Evolutionary conservation across 1,140 invertebrate genomes (phyloP), one percentile per base, ranked within the genome.

Genomic region (Ectropis grisescens): DNA sequence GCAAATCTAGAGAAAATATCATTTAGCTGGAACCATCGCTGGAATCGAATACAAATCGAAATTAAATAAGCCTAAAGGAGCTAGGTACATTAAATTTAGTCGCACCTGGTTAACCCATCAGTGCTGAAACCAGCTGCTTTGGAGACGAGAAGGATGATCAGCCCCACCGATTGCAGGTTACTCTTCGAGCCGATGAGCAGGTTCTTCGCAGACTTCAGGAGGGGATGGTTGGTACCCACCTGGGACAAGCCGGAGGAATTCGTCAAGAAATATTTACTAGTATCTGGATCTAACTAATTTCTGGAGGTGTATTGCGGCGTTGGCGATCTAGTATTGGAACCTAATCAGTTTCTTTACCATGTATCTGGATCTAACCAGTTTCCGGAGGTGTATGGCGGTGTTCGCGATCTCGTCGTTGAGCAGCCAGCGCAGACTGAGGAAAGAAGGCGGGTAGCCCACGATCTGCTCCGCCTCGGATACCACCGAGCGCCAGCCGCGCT

Each of bases 321-420:
- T n/a, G n/a, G n/a, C n/a, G n/a, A n/a, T n/a, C n/a, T n/a, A n/a
- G n/a, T n/a, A n/a, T n/a, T n/a, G n/a, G n/a, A n/a, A n/a, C n/a
- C n/a, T n/a, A n/a, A n/a, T n/a, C n/a, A n/a, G n/a, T n/a, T n/a
- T n/a, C n/a, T n/a, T n/a, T n/a, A n/a, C n/a, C n/a, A n/a, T n/a
- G n/a, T n/a, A n/a, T n/a, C n/a, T n/a, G n/a, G n/a, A n/a, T n/a
- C 16, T 19, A n/a, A 97, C 91, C 43, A 98, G 72, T 82, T 96
- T 97, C 41, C 94, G 85, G 26, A 97, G 81, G 69, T 97, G 93
- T 22, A 94, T 83, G 7, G 94, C 94, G 32, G 96, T 91, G 82
- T 94, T 96, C 0, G 94, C 93, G 40, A 97, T 91, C 82, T 97
- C 95, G 75, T 97, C 95, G 59, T 93, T 95, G 1, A 97, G 82